Conservation (phyloP, 2,888 invertebrate genomes). For the Lacanobia oleracea region DNA sequence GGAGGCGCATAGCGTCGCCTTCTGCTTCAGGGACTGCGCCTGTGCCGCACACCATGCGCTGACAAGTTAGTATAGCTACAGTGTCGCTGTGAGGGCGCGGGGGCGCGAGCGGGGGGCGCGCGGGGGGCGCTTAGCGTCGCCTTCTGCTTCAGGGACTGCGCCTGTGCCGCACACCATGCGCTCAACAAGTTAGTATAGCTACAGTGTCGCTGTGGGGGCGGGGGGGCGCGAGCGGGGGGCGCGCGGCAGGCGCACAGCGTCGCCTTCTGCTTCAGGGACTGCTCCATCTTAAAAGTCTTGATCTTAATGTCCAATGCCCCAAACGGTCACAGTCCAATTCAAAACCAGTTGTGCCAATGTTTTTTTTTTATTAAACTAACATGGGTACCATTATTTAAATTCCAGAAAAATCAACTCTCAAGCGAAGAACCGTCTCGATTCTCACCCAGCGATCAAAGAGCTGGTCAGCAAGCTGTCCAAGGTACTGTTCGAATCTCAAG, state of each 20-base stretch:
- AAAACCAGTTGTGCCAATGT: neutral
- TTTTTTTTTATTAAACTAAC: too few species aligned
- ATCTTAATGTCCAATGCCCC: too few species aligned
- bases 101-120: slow-evolving; percentile 92
- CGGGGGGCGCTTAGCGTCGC: slow-evolving; percentile 95
- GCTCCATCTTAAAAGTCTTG: too few species aligned
- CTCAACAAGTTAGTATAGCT: slow-evolving; percentile 82
- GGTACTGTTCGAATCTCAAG: slow-evolving; percentile 92
- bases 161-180: slow-evolving; percentile 93
- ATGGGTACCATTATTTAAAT: slow-evolving; percentile 45
- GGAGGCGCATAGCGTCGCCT: too few species aligned
- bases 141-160: slow-evolving; percentile 96
- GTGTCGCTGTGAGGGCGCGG: too few species aligned
- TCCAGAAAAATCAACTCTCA: slow-evolving; percentile 90
- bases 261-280: slow-evolving; percentile 88
- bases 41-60: too few species aligned
- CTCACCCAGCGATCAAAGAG: slow-evolving; percentile 94
- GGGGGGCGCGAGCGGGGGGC: slow-evolving; percentile 90
- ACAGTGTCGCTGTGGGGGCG: slow-evolving; percentile 85
- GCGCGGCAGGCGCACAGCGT: slow-evolving; percentile 95
- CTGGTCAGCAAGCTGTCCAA: slow-evolving; percentile 92
- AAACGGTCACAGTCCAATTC: too few species aligned
- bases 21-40: too few species aligned
- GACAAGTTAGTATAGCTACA: too few species aligned
- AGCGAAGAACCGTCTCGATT: slow-evolving; percentile 92